Evolutionary conservation across 2,888 invertebrate genomes (phyloP), one percentile per base, ranked within the genome.

Genomic region (Vanessa cardui): DNA sequence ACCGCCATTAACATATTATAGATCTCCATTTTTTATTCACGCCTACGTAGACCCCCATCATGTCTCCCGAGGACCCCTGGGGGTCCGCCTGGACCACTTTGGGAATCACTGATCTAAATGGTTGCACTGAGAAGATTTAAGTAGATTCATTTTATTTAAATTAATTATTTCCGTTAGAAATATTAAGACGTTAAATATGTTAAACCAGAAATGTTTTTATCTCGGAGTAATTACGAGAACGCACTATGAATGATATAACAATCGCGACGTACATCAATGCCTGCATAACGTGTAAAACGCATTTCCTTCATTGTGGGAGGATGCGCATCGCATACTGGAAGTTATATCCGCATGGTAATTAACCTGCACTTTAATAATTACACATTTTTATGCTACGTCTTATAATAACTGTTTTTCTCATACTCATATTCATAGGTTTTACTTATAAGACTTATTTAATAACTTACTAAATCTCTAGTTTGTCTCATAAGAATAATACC

Each of bases 291-390:
- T 66, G 62, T 56, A 65, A 69, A 70, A 69, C 62, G 52, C 69
- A 69, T 72, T 77, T 76, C 76, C 73, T 66, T 64, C 66, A 62
- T 70, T 67, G 68, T 69, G 70, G 74, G 73, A 74, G 75, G 73
- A 75, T 76, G 76, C 73, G 74, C 75, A 72, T 66, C 71, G 73
- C 70, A 68, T 62, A 65, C 60, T 71, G 59, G 64, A 69, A 68
- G 58, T 69, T 66, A 81, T 78, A 83, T 87, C 84, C 84, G 85
- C 78, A 76, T 73, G 76, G 74, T 87, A 89, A 88, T 86, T 87
- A 81, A 78, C 77, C 73, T 64, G 79, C 79, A 81, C 79, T 80
- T 62, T 46, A 20, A 26, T 50, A 9, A 26, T 31, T 45, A 54
- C 50, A 62, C 45, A 58, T 39, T 31, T 54, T 20, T 33, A 9